Percentiles rank a stretch among this genome's conserved stretches.
phyloP scores from a whole-genome alignment of 64 coral and sea anemone genomes.

The Montipora capricornis region DNA sequence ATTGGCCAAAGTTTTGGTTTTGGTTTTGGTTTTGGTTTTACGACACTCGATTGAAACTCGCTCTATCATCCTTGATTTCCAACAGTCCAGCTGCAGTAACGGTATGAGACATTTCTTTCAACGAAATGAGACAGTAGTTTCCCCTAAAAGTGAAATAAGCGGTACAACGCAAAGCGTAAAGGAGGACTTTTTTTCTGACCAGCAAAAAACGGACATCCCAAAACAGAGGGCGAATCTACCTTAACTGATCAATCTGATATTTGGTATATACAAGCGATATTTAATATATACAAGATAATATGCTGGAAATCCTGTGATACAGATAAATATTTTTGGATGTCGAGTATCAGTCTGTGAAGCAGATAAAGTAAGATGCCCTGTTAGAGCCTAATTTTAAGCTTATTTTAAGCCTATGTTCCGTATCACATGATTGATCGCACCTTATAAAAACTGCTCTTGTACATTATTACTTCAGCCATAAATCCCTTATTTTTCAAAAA shows the following conservation, averaged over 20 bases:
- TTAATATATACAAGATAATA: constrained; percentile 35
- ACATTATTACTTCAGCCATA: too few species aligned
- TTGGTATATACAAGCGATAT: constrained; percentile 25
- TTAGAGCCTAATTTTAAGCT: not conserved
- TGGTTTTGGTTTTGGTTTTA: too few species aligned
- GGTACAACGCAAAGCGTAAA: constrained; percentile 37
- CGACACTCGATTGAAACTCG: not conserved
- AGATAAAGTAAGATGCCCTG: not conserved
- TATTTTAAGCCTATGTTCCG: too few species aligned
- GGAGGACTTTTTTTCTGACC: constrained; percentile 17
- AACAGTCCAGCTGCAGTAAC: constrained; percentile 25
- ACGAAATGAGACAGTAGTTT: constrained; percentile 41
- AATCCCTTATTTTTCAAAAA: too few species aligned
- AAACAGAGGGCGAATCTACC: not conserved
- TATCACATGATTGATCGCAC: not conserved
- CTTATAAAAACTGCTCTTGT: not conserved
- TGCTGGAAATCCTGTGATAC: not conserved
- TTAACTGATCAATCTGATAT: not conserved
- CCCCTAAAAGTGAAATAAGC: constrained; percentile 33
- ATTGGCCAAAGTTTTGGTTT: too few species aligned
- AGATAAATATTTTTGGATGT: not conserved
- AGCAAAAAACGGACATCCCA: constrained; percentile 24
- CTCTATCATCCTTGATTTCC: not conserved
- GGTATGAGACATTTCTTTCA: constrained; percentile 17
- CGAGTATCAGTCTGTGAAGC: not conserved